These are phyloP conservation scores for Drosophila setosimentum DNA, from an alignment of 2,888 invertebrate genomes.

Conservation along the genomic window DNA sequence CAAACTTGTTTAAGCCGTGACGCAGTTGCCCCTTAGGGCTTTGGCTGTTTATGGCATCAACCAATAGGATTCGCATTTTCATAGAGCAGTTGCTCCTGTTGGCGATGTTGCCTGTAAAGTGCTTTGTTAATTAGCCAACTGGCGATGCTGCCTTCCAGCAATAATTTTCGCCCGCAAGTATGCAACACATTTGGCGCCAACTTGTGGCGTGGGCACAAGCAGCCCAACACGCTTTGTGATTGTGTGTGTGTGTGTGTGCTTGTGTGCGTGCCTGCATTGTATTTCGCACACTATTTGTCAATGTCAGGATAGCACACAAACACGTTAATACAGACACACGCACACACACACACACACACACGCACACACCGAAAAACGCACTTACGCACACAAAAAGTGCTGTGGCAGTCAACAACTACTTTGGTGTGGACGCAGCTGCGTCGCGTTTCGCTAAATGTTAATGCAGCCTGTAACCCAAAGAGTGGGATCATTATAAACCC, in stretches of 20 bases:
- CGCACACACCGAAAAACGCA: conserved; percentile 4
- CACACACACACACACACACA: conserved; percentile 4
- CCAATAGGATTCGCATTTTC: conserved; percentile 20
- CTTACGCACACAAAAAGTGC: conserved; percentile 20
- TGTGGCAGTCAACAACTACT: conserved; percentile 50
- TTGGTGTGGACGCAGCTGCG: conserved; percentile 47
- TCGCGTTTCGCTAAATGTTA: conserved; percentile 55
- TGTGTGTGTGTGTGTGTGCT: conserved; percentile 3
- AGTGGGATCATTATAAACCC: conserved; percentile 13
- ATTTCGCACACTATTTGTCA: conserved; percentile 77
- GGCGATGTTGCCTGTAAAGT: conserved; percentile 64
- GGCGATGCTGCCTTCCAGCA: conserved; percentile 63
- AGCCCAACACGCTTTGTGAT: conserved; percentile 6
- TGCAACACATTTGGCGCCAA: conserved; percentile 72
- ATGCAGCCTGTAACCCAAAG: conserved; percentile 45
- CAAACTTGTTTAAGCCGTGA: conserved; percentile 37
- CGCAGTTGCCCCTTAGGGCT: conserved; percentile 18
- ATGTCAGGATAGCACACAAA: conserved; percentile 55
- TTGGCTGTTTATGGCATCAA: conserved; percentile 34
- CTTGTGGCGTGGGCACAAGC: conserved; percentile 28
- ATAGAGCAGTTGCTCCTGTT: conserved; percentile 28
- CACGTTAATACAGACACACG: conserved; percentile 6
- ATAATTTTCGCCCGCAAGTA: conserved; percentile 78
- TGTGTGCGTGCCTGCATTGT: conserved; percentile 56
- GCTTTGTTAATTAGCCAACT: conserved; percentile 80